Base-by-base conservation (phyloP, 1,140 invertebrate genomes). In the Formica exsecta region DNA sequence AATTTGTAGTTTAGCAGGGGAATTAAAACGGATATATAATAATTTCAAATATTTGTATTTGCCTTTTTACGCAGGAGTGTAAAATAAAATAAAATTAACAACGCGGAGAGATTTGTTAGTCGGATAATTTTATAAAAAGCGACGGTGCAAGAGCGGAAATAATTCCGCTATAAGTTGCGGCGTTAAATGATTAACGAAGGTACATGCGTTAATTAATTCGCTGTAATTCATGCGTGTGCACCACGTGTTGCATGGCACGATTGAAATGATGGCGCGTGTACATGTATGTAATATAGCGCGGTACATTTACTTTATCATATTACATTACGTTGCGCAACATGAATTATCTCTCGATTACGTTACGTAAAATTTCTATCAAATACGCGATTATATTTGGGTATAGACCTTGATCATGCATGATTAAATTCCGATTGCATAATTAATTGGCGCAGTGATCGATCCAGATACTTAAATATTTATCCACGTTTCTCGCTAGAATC, bases 241-340 rank as follows among this genome's bases (percentile, higher is more conserved):
- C 38, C 57, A 76, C 74, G 38, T 64, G 74, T 76, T 76, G 59
- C 36, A 29, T 8, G 36, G 6, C 6, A 5, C 16, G 29, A 64
- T 76, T 61, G 57, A 62, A 76, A 76, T 36, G 22, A 76, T 32
- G 16, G 38, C 25, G 74, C 22, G 25, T 29, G 25, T 25, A 16
- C 59, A 16, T 29, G 2, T 32, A 9, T 64, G 25, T 75, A 62
- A 62, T 57, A 76, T 19, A 19, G 16, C 48, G 8, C 13, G 16
- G 11, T 76, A 64, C 19, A 76, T 76, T 76, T 64, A 57, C 57
- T 22, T 16, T 64, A 76, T 76, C 64, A 76, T 25, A 16, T 76
- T 76, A 64, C 74, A 38, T 74, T 51, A 74, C 13, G n/a, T 44
- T 44, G 74, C 25, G 74, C 57, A 44, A 76, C 25, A 25, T 5